These are phyloP conservation scores for Stomatorhinus walkeri DNA, from an alignment of 2,797 vertebrate species.

Conservation along the genomic window DNA sequence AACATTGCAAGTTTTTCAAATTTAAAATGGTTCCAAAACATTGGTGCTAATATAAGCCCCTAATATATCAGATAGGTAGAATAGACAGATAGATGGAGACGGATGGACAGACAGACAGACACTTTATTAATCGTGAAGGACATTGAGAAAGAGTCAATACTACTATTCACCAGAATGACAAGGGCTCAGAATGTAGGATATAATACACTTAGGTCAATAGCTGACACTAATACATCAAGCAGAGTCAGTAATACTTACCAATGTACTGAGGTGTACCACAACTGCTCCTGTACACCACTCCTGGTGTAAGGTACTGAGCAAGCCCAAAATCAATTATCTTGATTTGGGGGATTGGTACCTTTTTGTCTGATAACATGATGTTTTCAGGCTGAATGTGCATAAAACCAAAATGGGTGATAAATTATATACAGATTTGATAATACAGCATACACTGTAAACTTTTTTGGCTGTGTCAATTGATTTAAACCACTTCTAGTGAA, in stretches of 20 bases:
- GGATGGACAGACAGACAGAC: not conserved
- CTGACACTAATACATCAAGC: not conserved
- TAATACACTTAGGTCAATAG: not conserved
- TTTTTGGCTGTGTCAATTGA: not conserved
- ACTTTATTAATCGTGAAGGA: not conserved
- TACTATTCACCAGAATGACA: not conserved
- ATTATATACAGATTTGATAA: not conserved
- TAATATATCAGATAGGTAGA: not conserved
- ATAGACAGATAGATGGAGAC: not conserved
- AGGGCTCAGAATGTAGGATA: not conserved
- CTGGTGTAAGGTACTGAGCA: conserved; percentile 54
- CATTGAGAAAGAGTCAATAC: not conserved
- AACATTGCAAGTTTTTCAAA: not conserved
- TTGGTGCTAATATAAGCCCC: not conserved
- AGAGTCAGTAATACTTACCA: conserved; percentile 38
- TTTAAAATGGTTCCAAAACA: not conserved
- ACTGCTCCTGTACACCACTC: conserved; percentile 57
- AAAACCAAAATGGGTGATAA: not conserved
- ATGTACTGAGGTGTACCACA: conserved; percentile 68
- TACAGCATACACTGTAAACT: not conserved
- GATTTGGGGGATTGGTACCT: conserved; percentile 47
- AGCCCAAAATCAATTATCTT: conserved; percentile 73
- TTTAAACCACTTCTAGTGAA: not conserved
- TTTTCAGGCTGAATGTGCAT: conserved; percentile 62
- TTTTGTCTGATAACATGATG: conserved; percentile 68